Evolutionary conservation across 2,888 invertebrate genomes (phyloP).

Genomic region (Drosophila mercatorum): DNA sequence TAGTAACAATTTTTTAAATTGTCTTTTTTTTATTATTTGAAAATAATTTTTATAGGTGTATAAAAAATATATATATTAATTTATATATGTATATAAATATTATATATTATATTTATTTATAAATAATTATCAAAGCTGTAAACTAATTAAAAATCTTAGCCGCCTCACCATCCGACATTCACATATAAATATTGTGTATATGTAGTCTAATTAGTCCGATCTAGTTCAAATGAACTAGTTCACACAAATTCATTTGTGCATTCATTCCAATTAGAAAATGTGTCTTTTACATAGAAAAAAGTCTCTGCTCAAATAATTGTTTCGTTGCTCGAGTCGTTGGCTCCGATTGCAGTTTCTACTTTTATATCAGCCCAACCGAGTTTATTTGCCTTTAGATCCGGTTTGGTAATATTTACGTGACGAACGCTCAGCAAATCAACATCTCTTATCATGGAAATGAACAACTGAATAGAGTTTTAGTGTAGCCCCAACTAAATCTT

Average conservation of each 20-base stretch:
- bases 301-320: neutral
- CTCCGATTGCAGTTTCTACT: neutral
- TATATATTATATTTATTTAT: neutral
- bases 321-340: neutral
- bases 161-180: neutral
- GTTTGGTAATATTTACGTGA: neutral
- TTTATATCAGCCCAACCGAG: neutral
- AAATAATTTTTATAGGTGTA: neutral
- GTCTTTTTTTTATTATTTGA: too few relatives aligned
- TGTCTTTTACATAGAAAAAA: neutral
- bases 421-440: neutral
- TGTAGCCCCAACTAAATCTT: constrained; percentile 5
- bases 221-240: constrained; percentile 12
- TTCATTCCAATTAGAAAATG: neutral
- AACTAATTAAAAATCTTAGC: too few relatives aligned
- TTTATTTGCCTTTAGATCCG: neutral
- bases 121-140: too few relatives aligned
- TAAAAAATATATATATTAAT: neutral
- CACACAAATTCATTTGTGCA: constrained; percentile 2
- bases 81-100: neutral
- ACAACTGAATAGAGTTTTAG: neutral
- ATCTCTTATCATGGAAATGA: constrained; percentile 1
- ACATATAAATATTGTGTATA: constrained; percentile 1
- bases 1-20: too few relatives aligned
- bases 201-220: neutral